Percentiles rank a stretch among this genome's conserved stretches.
phyloP scores from a whole-genome alignment of 2,113 vertebrate genomes.

The Alosa alosa region DNA sequence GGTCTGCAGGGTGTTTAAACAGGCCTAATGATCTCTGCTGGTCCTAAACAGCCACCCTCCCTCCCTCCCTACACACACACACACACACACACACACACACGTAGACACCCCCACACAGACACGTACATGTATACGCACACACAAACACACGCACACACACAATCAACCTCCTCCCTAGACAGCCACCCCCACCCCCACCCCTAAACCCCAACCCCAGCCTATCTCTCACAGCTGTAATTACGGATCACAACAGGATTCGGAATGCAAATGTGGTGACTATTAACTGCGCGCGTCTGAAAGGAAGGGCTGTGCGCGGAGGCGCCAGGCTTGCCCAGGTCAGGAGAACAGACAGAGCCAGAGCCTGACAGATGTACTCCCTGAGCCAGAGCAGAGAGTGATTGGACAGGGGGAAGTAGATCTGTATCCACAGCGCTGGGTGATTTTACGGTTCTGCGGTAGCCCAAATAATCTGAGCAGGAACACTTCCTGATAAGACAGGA shows the following conservation, averaged over 20 bases:
- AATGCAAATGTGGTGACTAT: conserved; percentile 49
- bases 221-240: conserved; percentile 38
- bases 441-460: conserved; percentile 34
- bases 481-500: conserved; percentile 50
- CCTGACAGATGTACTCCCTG: neutral
- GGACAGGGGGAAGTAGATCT: conserved; percentile 28
- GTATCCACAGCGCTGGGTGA: neutral
- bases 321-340: neutral
- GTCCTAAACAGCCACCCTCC: conserved; percentile 40
- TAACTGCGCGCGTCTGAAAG: conserved; percentile 28
- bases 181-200: neutral
- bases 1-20: conserved; percentile 33
- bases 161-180: neutral
- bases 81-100: neutral
- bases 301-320: neutral
- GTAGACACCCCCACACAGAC: neutral
- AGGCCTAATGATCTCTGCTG: conserved; percentile 51
- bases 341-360: neutral
- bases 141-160: neutral
- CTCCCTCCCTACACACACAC: neutral
- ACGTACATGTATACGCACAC: neutral
- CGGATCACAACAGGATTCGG: conserved; percentile 45
- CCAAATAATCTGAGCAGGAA: conserved; percentile 45
- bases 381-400: neutral
- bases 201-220: neutral